Evolutionary conservation across 2,797 vertebrate genomes (phyloP), one percentile per base, ranked within the genome.

Genomic region (Acipenser transmontanus): DNA sequence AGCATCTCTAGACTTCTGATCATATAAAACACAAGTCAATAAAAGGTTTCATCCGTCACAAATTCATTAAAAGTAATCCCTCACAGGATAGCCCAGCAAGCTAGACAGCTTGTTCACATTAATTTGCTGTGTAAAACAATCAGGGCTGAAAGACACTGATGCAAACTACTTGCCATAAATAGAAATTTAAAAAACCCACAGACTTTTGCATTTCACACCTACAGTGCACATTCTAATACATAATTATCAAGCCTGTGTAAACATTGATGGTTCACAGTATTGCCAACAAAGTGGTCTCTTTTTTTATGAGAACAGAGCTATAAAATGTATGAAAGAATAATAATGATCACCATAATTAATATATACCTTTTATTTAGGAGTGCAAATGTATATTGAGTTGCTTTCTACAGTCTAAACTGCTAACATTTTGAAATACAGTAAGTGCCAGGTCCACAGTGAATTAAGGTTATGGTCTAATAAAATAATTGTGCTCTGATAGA

Each of bases 1-100:
- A 34, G 34, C 34, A 34, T 3, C 34, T 3, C 34, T 34, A 34
- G 34, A 4, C 34, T 34, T 34, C 34, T 59, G 64, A 65, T 57
- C 64, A 49, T 65, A 74, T 72, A 74, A 72, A 80, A 70, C 68
- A 74, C 79, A 85, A 83, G 87, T 87, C 82, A 87, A 84, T 84
- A 78, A 76, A 72, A 72, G 72, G 8, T 11, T 80, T 75, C 72
- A 79, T 80, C 80, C 73, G 67, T 80, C 74, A 77, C 78, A 82
- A 78, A 87, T 83, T 84, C 84, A 84, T 87, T 83, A 85, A 76
- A 34, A 83, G 77, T 85, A 87, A 88, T 87, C 84, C 83, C 72
- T 77, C 34, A 34, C 34, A 34, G 34, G 34, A 34, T 34, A 20
- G 12, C 80, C 79, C 82, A 73, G 71, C 81, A 80, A 84, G 81